Base-by-base conservation (phyloP, 1,140 invertebrate genomes). In the Hypothenemus hampei region DNA sequence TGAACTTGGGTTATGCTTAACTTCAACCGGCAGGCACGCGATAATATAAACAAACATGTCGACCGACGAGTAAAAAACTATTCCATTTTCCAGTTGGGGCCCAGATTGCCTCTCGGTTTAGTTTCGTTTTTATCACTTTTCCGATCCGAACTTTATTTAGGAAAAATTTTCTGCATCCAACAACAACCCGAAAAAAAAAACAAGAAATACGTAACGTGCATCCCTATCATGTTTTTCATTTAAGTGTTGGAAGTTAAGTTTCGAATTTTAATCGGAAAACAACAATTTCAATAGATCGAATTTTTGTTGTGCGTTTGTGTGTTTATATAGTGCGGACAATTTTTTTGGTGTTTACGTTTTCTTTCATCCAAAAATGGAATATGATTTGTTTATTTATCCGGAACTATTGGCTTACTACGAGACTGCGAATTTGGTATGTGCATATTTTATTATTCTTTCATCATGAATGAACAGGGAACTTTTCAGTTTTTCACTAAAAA, bases 21-120 rank as follows among this genome's bases (percentile, higher is more conserved):
- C 59, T 62, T 65, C 61, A 66, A 60, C 53, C 53, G 53, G 45
- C 36, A 56, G 53, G 44, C 53, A 65, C 60, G 63, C 64, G 59
- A 54, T 69, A 69, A 69, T 61, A 66, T 69, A 69, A 69, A 69
- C 67, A 69, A 69, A 65, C 62, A 67, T 67, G 64, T 61, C 64
- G 62, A 61, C 29, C 26, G 56, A 45, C 43, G n/a, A n/a, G n/a
- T 61, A 58, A 58, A 61, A 61, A 58, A 61, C 60, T 58, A 52
- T 40, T 58, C 52, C 23, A 56, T 51, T 58, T 58, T 54, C 48
- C 55, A 57, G 55, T 57, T 56, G 53, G 53, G 53, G 18, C 45
- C 44, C 53, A 56, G 33, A 56, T 56, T 48, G 53, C 45, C 45
- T 41, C 47, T 36, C 39, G 8, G 56, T 57, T 41, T 49, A 49